Percentiles rank a stretch among this genome's conserved stretches.
phyloP scores from a whole-genome alignment of 2,888 invertebrate species.

The Calameuta filiformis region DNA sequence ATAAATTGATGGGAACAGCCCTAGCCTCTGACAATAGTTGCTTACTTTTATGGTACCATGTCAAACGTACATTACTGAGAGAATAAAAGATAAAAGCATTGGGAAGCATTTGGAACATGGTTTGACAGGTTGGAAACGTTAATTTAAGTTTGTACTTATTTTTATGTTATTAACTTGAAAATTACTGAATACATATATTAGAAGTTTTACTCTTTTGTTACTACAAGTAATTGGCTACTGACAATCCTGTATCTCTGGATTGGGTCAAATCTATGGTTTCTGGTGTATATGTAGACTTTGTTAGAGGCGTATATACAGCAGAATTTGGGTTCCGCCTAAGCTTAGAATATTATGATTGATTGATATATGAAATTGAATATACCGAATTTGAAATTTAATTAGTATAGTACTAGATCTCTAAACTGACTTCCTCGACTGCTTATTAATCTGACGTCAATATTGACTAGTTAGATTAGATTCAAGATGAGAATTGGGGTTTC shows the following conservation, averaged over 20 bases:
- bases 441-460: not conserved
- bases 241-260: not conserved
- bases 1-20: not conserved
- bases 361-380: not conserved
- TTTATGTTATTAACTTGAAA: not conserved
- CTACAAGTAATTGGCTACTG: not conserved
- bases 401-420: not conserved
- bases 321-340: not conserved
- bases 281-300: not conserved
- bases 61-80: not conserved
- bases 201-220: not conserved
- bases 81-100: not conserved
- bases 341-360: not conserved
- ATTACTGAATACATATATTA: not conserved
- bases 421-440: not conserved
- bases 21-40: not conserved
- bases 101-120: not conserved
- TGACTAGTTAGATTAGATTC: not conserved
- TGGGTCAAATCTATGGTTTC: not conserved
- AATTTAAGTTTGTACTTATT: not conserved
- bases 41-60: not conserved
- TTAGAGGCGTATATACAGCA: not conserved
- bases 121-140: not conserved
- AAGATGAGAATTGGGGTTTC: not conserved
- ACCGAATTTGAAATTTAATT: not conserved